Evolutionary conservation across 2,797 vertebrate genomes (phyloP), one percentile per base, ranked within the genome.

Genomic region (Poecilia velifera): DNA sequence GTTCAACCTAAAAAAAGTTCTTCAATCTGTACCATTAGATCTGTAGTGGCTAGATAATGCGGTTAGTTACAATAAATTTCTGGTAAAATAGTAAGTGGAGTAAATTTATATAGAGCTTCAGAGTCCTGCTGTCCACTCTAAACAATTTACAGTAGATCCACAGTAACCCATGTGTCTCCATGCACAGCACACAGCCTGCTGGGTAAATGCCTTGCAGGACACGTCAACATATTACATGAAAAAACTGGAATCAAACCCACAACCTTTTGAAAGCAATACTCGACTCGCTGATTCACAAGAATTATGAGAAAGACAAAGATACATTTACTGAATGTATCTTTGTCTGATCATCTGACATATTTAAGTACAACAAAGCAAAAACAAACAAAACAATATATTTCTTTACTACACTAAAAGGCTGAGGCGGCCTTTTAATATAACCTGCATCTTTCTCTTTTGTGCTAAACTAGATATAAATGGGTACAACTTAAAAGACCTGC

Each of bases 401-500:
- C 3, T 20, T 34, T 20, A 28, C 1, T 39, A 14, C 39, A 25
- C 22, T 53, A 53, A 53, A 51, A 66, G 51, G 13, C 2, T 62
- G 51, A 86, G 75, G 28, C 82, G 57, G 28, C 47, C 34, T 53
- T 77, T 82, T 36, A 76, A 74, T 77, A 75, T 10, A 64, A 10
- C 73, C 85, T 73, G 51, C 55, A 79, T 22, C 14, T 82, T 34
- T 53, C 36, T 77, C n/a, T 84, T 85, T 84, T 45, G 57, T 78
- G 25, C 59, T 25, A 72, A 84, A 83, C 55, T 64, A 55, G 12
- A 77, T 76, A 39, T 74, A 51, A 84, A 72, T 41, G 80, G 59
- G 53, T 66, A 31, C 77, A 91, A 80, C 71, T 66, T 75, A 72
- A 78, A 76, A 71, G 25, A 31, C 79, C 82, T 78, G 82, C 80